Percentiles rank a stretch among this genome's conserved stretches.
Conservation (phyloP, 1,140 invertebrate species). For the Zelostemma sp. region DNA sequence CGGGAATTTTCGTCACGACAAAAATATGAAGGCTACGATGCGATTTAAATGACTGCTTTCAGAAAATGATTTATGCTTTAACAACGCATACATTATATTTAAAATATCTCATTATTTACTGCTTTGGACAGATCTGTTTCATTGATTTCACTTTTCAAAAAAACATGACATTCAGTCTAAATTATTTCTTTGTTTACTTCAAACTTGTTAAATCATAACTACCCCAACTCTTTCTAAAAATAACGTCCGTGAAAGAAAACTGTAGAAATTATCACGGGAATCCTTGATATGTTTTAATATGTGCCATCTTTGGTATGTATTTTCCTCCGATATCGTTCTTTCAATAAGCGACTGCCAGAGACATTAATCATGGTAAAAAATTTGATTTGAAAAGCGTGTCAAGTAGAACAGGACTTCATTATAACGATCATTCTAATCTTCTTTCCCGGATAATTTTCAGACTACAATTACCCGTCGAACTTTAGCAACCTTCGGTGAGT, state of each 20-base stretch:
- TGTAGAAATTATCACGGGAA: no score
- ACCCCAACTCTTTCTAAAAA: no score
- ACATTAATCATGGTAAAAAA: no score
- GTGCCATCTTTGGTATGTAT: not conserved
- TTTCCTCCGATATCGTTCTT: no score
- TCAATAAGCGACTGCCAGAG: no score
- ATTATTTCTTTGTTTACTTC: not conserved
- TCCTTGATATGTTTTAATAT: not conserved
- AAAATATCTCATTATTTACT: conserved; percentile 20
- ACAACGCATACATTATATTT: conserved; percentile 5
- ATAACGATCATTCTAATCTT: not conserved
- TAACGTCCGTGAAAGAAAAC: no score
- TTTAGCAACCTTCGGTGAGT: not conserved
- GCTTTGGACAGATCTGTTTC: not conserved
- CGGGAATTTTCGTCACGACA: conserved; percentile 18
- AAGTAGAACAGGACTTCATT: not conserved
- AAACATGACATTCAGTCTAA: not conserved
- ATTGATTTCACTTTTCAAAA: not conserved
- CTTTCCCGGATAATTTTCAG: not conserved
- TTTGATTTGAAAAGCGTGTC: no score
- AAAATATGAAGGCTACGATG: not conserved
- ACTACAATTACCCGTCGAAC: not conserved
- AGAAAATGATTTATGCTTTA: conserved; percentile 22
- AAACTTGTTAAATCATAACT: no score
- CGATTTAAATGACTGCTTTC: conserved; percentile 21